Base-by-base conservation (phyloP, 2,888 invertebrate genomes). In the Cephus sareptanus region DNA sequence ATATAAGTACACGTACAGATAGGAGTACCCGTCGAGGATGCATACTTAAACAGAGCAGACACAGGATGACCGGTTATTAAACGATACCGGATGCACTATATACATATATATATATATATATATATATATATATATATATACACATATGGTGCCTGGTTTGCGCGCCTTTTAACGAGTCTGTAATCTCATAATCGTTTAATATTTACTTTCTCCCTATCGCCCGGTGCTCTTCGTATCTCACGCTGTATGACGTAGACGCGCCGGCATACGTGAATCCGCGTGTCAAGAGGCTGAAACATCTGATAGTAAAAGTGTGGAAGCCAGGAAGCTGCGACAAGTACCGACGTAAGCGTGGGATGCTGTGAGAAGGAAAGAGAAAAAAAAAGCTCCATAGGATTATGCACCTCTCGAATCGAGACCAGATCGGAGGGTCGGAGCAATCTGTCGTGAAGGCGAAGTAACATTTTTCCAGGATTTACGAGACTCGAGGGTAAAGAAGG, bases 31-130 rank as follows among this genome's bases (percentile, higher is more conserved):
- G 0, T 56, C 23, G 23, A 56, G 56, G 56, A 56, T 56, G 56
- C 56, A 56, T 9, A 56, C 23, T 56, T 23, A 56, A 9, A 56
- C 0, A 56, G 56, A 56, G 56, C 56, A 75, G 75, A 75, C 77
- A 77, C 77, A 75, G 77, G 77, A 77, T 75, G 77, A 75, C 69
- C 77, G 77, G 70, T 77, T 77, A 75, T 77, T 77, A 77, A 74
- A 70, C 75, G 77, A 77, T 77, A 77, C 75, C 77, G 75, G 77
- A 56, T 56, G 56, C 23, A 56, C 15, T 30, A 30, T 30, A n/a
- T n/a, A n/a, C n/a, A n/a, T n/a, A n/a, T 23, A 56, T 56, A 56
- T 23, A 40, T 23, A 12, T 0, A 35, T 0, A 35, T 31, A 31
- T 33, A 33, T 33, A 33, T 3, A 33, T 33, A 33, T 4, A 56